Evolutionary conservation across 2,888 invertebrate species (phyloP).

Genomic region (Spilarctia lutea): DNA sequence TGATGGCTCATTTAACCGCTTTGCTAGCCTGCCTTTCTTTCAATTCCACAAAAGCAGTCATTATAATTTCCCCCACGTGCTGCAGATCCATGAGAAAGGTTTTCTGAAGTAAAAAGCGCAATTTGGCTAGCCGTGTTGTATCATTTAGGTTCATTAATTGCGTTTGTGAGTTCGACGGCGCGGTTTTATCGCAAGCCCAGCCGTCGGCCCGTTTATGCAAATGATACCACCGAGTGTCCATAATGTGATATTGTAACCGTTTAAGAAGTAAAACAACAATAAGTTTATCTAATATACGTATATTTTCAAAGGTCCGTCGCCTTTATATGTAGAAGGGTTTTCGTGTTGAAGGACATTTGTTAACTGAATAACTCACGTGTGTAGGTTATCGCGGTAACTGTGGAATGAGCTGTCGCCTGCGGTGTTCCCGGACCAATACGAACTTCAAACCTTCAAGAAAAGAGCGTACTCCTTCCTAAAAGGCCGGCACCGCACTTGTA

Average conservation of each 20-base stretch:
- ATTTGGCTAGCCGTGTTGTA: constrained; percentile 70
- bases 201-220: constrained; percentile 78
- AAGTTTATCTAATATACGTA: constrained; percentile 65
- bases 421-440: too few relatives aligned
- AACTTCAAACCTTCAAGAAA: too few relatives aligned
- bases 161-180: constrained; percentile 77
- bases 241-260: constrained; percentile 83
- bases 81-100: constrained; percentile 42
- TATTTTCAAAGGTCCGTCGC: constrained; percentile 34
- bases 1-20: not conserved
- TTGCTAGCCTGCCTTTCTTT: not conserved
- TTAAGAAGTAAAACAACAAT: constrained; percentile 85
- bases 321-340: constrained; percentile 21
- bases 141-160: constrained; percentile 82
- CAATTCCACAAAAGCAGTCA: constrained; percentile 13
- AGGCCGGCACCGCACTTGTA: too few relatives aligned
- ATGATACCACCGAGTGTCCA: constrained; percentile 78
- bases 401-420: too few relatives aligned
- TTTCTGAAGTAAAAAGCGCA: constrained; percentile 68
- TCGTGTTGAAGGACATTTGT: constrained; percentile 8
- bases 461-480: too few relatives aligned
- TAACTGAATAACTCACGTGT: not conserved
- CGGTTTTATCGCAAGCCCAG: constrained; percentile 77
- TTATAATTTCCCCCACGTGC: constrained; percentile 24
- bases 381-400: too few relatives aligned